A percentile compares a stretch with the other conserved stretches of the same genome.
These are phyloP conservation scores for Etheostoma perlongum DNA, from an alignment of 2,797 vertebrate species.

Conservation along the genomic window DNA sequence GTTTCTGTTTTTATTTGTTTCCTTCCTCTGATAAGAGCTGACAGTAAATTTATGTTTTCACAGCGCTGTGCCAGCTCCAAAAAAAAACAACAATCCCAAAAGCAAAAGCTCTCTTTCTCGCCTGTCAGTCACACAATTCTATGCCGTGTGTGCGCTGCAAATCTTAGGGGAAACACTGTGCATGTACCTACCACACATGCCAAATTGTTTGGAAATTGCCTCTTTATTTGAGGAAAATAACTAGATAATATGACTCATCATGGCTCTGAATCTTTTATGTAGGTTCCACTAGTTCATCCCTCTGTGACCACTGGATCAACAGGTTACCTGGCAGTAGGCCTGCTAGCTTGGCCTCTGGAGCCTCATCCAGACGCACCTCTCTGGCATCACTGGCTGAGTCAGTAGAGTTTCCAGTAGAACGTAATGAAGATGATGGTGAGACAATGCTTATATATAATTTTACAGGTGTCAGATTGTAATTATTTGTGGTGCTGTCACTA, in stretches of 20 bases:
- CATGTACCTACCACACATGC: background rate
- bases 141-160: no score
- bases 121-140: no score
- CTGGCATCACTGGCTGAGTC: conserved; percentile 96
- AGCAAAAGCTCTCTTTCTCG: no score
- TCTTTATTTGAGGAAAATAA: background rate
- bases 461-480: background rate
- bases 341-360: conserved; percentile 94
- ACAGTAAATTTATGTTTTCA: no score
- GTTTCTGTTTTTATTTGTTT: no score
- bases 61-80: no score
- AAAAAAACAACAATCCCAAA: no score
- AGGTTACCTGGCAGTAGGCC: conserved; percentile 95
- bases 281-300: conserved; percentile 98
- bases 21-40: no score
- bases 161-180: no score
- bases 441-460: conserved; percentile 8
- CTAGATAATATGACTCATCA: background rate
- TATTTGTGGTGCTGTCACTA: background rate
- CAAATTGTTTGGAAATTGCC: background rate
- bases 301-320: conserved; percentile 99
- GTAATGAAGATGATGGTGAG: conserved; percentile 96
- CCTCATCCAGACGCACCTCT: conserved; percentile 95
- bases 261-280: background rate
- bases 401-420: conserved; percentile 91